Evolutionary conservation across 2,797 vertebrate genomes (phyloP).

Genomic region (Botia kubotai): DNA sequence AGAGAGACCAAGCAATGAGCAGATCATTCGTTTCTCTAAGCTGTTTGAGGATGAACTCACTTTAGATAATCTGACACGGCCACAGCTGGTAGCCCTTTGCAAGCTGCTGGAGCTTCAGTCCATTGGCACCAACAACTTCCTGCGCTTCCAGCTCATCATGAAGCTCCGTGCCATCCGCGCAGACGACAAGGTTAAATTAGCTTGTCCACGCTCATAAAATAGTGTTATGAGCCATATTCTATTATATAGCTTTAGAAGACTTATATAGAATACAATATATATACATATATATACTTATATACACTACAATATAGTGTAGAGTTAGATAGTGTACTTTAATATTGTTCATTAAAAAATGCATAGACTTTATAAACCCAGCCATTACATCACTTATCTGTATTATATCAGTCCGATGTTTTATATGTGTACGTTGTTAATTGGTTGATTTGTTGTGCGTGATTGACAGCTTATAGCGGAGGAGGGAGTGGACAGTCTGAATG

Average conservation of each 20-base stretch:
- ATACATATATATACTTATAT: too few species aligned
- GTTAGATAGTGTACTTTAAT: background rate
- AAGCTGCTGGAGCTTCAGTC: slow-evolving; percentile 96
- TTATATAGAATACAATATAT: too few species aligned
- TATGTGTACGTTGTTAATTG: background rate
- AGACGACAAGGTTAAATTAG: slow-evolving; percentile 88
- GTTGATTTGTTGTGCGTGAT: slow-evolving; percentile 22
- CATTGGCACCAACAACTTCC: slow-evolving; percentile 98
- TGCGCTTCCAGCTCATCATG: slow-evolving; percentile 98
- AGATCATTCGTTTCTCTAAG: slow-evolving; percentile 96
- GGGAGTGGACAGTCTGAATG: slow-evolving; percentile 89
- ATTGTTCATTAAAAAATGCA: too few species aligned
- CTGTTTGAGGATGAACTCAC: slow-evolving; percentile 97
- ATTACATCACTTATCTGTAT: too few species aligned
- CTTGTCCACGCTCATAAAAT: too few species aligned
- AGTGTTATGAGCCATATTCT: background rate
- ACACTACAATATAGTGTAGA: too few species aligned
- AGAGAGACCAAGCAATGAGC: slow-evolving; percentile 94
- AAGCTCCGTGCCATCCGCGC: slow-evolving; percentile 91
- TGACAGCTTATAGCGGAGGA: slow-evolving; percentile 93
- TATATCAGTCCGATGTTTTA: background rate
- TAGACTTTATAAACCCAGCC: too few species aligned
- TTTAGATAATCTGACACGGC: slow-evolving; percentile 93
- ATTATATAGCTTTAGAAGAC: background rate
- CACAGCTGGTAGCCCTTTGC: slow-evolving; percentile 95